Evolutionary conservation across 2,113 vertebrate genomes (phyloP), one percentile per base, ranked within the genome.

Genomic region (Dissostichus mawsoni): DNA sequence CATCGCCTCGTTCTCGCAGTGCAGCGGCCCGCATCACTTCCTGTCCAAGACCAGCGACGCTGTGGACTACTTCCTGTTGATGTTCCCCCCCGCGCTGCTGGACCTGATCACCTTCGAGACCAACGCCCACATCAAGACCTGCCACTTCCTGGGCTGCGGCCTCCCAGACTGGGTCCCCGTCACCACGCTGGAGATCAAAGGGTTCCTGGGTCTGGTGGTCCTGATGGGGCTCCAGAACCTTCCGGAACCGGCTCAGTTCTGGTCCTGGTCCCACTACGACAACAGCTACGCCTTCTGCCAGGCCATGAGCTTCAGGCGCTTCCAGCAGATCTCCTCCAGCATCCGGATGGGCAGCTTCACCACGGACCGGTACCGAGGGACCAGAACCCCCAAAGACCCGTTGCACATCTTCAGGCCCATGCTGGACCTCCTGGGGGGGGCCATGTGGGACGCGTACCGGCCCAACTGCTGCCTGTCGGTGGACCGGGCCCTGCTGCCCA

Each of bases 191-290:
- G 95, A 96, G 68, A 52, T 95, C 64, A 92, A 88, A 78, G 93
- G 90, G 7, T 96, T 96, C 76, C 74, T 96, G 0, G 95, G 95
- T 13, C 88, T 95, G 45, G 92, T 92, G 3, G 78, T 95, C 45
- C 88, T 95, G 17, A 95, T 95, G 91, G 95, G 95, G 1, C 72
- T 93, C n/a, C 87, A 94, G 45, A 89, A 73, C 80, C 89, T 95
- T 5, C 90, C 93, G 0, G 93, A 95, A 62, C n/a, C 33, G 0
- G 67, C 89, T 0, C 88, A 93, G 68, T 95, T 94, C 92, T 96
- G 95, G 95, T 94, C 93, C 44, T 93, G 80, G 84, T 84, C 66
- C 48, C 90, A 95, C 80, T 89, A 90, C 2, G 92, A 94, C 48
- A 88, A 90, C 76, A 92, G 92, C 67, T 80, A 86, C 57, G 87